phyloP scores from a whole-genome alignment of 2,888 invertebrate genomes.

The Halocaridina rubra region DNA sequence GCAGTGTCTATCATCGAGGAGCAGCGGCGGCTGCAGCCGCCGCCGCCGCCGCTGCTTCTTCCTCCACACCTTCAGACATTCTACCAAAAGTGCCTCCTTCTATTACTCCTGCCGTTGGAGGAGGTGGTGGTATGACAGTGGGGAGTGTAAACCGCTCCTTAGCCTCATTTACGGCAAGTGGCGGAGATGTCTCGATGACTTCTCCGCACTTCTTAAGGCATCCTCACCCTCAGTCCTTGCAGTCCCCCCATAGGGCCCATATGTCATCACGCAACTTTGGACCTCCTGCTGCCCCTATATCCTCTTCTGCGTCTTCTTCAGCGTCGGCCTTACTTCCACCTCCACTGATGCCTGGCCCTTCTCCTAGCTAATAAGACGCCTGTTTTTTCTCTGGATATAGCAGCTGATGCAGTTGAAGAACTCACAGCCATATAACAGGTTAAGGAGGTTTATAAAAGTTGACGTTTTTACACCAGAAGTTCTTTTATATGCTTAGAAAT shows the following conservation, averaged over 20 bases:
- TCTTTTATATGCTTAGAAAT: no score
- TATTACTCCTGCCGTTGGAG: neutral
- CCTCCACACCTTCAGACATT: neutral
- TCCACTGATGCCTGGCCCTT: neutral
- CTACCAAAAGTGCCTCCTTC: neutral
- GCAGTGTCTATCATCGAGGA: constrained; percentile 70
- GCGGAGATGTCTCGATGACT: no score
- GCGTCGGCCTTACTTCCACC: neutral
- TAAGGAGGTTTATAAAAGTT: no score
- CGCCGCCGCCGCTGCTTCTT: neutral
- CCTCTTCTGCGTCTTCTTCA: neutral
- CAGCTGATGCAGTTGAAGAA: no score
- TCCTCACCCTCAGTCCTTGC: no score
- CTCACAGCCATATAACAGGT: no score
- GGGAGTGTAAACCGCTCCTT: neutral
- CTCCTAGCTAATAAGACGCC: neutral
- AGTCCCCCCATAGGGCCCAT: no score
- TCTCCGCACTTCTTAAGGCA: no score
- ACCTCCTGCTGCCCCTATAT: neutral
- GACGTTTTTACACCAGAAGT: no score
- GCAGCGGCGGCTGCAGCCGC: neutral
- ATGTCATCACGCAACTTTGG: neutral
- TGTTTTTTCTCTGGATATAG: no score
- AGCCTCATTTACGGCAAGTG: no score
- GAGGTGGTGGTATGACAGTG: neutral